Conservation (phyloP, 2,888 invertebrate genomes). For the Scrobipalpa costella region DNA sequence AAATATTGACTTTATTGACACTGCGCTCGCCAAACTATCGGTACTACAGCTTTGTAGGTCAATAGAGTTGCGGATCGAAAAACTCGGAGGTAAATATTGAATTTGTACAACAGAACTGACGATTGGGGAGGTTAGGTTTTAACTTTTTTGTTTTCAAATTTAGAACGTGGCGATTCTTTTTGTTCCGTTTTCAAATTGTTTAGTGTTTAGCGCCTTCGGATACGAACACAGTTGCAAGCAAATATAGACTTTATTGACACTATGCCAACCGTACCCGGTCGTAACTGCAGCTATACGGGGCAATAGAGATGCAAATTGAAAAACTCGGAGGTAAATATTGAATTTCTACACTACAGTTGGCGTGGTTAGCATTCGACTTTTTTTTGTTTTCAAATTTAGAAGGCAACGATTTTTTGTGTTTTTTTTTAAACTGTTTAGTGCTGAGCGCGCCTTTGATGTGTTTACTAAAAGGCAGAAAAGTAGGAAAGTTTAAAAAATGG, state of each 20-base stretch:
- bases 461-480: no score
- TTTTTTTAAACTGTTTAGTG: not conserved
- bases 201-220: not conserved
- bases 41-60: not conserved
- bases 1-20: conserved; percentile 26
- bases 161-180: not conserved
- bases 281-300: not conserved
- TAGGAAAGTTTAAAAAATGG: no score
- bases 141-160: no score
- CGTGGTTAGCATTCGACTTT: not conserved
- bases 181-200: not conserved
- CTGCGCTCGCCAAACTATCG: not conserved
- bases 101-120: not conserved
- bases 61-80: not conserved
- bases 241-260: conserved; percentile 7
- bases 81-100: not conserved
- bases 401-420: not conserved
- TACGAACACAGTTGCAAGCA: not conserved
- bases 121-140: not conserved
- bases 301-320: conserved; percentile 2
- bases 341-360: not conserved
- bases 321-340: not conserved
- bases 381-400: not conserved
- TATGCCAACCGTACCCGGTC: not conserved
- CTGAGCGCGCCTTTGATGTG: no score